Conservation (phyloP, 2,113 vertebrate genomes). For the Mohoua ochrocephala region DNA sequence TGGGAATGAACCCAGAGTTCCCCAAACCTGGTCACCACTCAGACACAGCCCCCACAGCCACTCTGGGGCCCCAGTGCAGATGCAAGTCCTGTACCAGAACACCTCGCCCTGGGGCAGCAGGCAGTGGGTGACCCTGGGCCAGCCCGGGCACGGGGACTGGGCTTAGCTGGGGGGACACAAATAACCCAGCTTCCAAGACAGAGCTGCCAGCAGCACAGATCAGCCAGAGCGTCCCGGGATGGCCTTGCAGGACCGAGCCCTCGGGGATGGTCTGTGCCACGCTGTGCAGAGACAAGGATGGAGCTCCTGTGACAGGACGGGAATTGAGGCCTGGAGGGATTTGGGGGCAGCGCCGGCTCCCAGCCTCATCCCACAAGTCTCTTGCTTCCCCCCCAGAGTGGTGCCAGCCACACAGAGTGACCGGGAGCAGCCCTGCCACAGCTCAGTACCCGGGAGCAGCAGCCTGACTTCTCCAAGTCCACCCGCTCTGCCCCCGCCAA, state of each 20-base stretch:
- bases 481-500: neutral
- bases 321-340: neutral
- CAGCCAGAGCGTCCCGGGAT: neutral
- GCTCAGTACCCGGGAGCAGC: neutral
- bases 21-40: neutral
- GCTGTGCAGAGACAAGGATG: neutral
- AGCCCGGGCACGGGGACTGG: neutral
- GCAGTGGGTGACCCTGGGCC: neutral
- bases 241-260: neutral
- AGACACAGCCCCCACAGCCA: neutral
- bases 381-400: neutral
- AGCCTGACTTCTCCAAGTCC: neutral
- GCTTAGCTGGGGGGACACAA: neutral
- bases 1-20: accelerated
- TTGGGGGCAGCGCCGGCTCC: neutral
- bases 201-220: neutral
- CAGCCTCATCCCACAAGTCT: neutral
- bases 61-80: too few species aligned
- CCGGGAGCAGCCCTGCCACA: neutral
- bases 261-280: accelerated
- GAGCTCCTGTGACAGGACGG: neutral
- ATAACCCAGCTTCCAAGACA: neutral
- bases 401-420: neutral
- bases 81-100: neutral
- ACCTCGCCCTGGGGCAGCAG: neutral